phyloP scores from a whole-genome alignment of 35 echinoderm and acorn worm species.

The Stichopus chloronotus region DNA sequence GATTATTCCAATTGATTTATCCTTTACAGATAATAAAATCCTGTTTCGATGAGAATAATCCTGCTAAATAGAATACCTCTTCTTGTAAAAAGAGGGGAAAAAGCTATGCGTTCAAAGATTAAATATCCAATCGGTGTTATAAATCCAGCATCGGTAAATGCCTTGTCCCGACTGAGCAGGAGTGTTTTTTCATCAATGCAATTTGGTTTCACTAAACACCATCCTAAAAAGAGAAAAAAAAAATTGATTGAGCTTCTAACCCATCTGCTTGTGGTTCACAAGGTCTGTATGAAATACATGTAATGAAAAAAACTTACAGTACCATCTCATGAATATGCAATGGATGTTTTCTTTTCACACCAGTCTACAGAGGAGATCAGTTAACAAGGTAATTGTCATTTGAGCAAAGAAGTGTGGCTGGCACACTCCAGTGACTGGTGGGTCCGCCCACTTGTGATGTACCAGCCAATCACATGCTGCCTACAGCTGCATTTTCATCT shows the following conservation, averaged over 20 bases:
- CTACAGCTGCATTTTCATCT: not conserved
- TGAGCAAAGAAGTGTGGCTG: not conserved
- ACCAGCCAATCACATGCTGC: not conserved
- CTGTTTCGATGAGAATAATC: not conserved
- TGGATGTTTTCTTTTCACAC: not conserved
- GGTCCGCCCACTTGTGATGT: not conserved
- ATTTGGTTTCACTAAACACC: constrained; percentile 14
- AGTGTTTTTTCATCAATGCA: not conserved
- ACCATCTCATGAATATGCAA: not conserved
- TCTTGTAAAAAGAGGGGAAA: too few species aligned
- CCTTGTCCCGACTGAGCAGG: not conserved
- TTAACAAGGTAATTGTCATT: not conserved
- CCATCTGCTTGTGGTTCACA: constrained; percentile 28
- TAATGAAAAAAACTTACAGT: not conserved
- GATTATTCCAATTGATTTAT: not conserved
- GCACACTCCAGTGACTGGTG: not conserved
- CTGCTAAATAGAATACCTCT: too few species aligned
- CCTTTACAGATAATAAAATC: not conserved
- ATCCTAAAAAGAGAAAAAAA: not conserved
- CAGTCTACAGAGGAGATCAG: not conserved
- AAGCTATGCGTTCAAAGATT: too few species aligned
- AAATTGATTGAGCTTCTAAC: constrained; percentile 7
- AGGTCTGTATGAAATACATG: not conserved
- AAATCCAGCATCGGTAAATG: not conserved
- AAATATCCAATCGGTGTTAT: not conserved